Evolutionary conservation across 2,113 vertebrate species (phyloP).

Genomic region (Tonatia bakeri): DNA sequence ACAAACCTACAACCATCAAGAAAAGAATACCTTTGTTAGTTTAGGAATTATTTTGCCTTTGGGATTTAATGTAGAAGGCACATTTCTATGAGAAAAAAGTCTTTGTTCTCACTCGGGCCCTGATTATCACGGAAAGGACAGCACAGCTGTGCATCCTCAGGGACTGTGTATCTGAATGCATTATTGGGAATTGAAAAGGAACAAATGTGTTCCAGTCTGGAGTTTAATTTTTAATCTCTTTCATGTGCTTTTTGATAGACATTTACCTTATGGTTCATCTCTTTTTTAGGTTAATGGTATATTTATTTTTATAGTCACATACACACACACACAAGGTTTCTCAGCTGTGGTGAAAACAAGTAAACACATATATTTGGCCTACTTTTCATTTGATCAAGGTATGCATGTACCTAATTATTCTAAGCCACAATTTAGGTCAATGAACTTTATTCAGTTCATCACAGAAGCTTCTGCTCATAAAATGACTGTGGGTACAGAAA

Average conservation of each 20-base stretch:
- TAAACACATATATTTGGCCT: conserved; percentile 13
- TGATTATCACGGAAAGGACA: background rate
- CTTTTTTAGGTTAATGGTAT: conserved; percentile 47
- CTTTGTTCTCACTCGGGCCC: background rate
- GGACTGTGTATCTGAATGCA: background rate
- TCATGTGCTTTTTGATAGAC: conserved; percentile 24
- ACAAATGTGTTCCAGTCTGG: background rate
- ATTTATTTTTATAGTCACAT: conserved; percentile 30
- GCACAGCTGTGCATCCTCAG: background rate
- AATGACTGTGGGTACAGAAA: background rate
- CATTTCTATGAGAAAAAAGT: background rate
- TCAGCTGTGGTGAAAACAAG: background rate
- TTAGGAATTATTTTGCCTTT: background rate
- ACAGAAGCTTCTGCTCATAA: background rate
- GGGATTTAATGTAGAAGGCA: background rate
- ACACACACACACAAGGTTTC: background rate
- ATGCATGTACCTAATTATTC: background rate
- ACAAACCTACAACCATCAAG: background rate
- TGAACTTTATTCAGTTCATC: background rate
- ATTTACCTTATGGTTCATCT: conserved; percentile 11
- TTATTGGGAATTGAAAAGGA: background rate
- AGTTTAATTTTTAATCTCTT: conserved; percentile 40
- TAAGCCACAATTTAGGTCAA: conserved; percentile 50
- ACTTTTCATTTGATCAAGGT: conserved; percentile 48
- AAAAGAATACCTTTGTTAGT: background rate